phyloP scores from a whole-genome alignment of 2,113 vertebrate species.

The Channa argus region DNA sequence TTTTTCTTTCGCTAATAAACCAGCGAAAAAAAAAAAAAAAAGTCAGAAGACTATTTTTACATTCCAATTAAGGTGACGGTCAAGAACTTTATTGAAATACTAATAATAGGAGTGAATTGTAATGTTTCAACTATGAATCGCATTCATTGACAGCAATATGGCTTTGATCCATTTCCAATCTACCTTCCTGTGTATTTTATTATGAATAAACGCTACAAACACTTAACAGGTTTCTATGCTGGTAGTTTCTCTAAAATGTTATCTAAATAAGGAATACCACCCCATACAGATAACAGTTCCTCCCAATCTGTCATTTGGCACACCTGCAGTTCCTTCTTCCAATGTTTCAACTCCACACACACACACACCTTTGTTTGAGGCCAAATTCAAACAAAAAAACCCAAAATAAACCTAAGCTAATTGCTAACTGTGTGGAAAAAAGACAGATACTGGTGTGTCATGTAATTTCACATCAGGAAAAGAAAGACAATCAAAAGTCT shows the following conservation, averaged over 20 bases:
- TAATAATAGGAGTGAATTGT: not conserved
- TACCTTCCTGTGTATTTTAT: not conserved
- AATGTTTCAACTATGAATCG: too few relatives aligned
- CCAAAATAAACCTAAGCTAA: slow-evolving; percentile 44
- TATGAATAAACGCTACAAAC: slow-evolving; percentile 15
- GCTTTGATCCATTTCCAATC: not conserved
- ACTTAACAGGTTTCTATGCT: slow-evolving; percentile 6
- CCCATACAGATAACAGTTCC: not conserved
- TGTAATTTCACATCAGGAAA: slow-evolving; percentile 17
- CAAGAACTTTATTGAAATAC: too few relatives aligned
- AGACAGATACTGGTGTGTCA: slow-evolving; percentile 7
- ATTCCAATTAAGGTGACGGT: too few relatives aligned
- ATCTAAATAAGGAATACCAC: slow-evolving; percentile 16
- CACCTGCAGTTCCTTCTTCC: slow-evolving; percentile 35
- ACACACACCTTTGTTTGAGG: slow-evolving; percentile 1
- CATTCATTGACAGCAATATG: not conserved
- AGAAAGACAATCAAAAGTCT: slow-evolving; percentile 19
- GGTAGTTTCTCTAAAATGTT: slow-evolving; percentile 10
- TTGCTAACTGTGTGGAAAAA: slow-evolving; percentile 33
- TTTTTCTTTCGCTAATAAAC: not conserved
- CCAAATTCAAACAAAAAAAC: not conserved
- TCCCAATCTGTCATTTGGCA: slow-evolving; percentile 18
- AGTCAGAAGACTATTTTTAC: not conserved
- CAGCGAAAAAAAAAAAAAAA: not conserved
- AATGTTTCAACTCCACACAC: slow-evolving; percentile 3